These are phyloP conservation scores for Orchestia grillus DNA, from an alignment of 1,140 invertebrate species.

Conservation along the genomic window DNA sequence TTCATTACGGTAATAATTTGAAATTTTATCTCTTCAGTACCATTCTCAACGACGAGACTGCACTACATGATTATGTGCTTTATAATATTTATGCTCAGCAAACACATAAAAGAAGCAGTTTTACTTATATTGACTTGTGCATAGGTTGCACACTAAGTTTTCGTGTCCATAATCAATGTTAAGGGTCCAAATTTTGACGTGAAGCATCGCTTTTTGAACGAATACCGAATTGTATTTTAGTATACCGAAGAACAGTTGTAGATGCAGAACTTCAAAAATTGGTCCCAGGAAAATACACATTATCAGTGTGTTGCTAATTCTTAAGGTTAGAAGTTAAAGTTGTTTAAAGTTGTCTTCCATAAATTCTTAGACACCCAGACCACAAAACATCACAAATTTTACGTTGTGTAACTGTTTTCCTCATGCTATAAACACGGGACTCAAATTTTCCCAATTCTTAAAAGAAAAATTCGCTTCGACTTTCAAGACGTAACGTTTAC, in stretches of 20 bases:
- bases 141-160: neutral
- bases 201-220: neutral
- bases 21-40: no score
- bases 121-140: neutral
- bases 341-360: neutral
- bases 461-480: neutral
- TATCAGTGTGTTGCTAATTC: neutral
- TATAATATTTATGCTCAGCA: neutral
- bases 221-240: neutral
- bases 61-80: neutral
- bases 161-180: neutral
- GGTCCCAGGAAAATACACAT: neutral
- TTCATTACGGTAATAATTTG: no score
- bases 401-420: neutral
- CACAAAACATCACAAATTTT: neutral
- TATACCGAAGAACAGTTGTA: neutral
- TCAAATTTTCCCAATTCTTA: neutral
- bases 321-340: no score
- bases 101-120: neutral
- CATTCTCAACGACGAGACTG: no score
- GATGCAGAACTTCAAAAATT: neutral
- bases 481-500: neutral
- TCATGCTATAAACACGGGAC: neutral
- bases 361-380: neutral
- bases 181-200: neutral